Conservation (phyloP, 2,797 vertebrate genomes). For the Tokudaia tokunoshimensis region DNA sequence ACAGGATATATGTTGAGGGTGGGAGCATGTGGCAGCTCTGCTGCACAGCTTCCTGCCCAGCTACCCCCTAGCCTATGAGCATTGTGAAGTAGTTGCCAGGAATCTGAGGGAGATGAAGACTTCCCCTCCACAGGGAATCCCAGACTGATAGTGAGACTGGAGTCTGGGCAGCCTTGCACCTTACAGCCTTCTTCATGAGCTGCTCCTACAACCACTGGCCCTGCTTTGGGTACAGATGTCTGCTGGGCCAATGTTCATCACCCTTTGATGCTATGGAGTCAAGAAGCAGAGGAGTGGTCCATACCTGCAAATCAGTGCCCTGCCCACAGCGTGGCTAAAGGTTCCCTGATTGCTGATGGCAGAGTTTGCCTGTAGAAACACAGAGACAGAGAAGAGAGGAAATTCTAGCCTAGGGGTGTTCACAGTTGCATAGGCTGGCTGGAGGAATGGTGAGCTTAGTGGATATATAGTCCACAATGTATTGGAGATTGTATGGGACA, state of each 20-base stretch:
- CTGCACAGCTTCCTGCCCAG: not conserved
- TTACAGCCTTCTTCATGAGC: not conserved
- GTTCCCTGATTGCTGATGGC: not conserved
- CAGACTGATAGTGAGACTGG: not conserved
- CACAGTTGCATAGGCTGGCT: not conserved
- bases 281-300: not conserved
- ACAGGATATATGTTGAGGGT: constrained; percentile 72
- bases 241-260: not conserved
- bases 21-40: constrained; percentile 44
- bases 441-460: not conserved
- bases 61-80: not conserved
- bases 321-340: not conserved
- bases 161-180: not conserved
- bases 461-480: not conserved
- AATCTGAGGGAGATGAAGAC: constrained; percentile 67
- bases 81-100: constrained; percentile 52
- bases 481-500: not conserved
- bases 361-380: not conserved
- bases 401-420: too few relatives aligned
- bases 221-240: not conserved
- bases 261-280: not conserved
- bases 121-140: constrained; percentile 46
- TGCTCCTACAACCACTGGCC: not conserved
- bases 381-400: not conserved
- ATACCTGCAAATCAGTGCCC: not conserved